A percentile compares a stretch with the other conserved stretches of the same genome.
These are phyloP conservation scores for Vanacampus margaritifer DNA, from an alignment of 2,113 vertebrate genomes.

Conservation along the genomic window DNA sequence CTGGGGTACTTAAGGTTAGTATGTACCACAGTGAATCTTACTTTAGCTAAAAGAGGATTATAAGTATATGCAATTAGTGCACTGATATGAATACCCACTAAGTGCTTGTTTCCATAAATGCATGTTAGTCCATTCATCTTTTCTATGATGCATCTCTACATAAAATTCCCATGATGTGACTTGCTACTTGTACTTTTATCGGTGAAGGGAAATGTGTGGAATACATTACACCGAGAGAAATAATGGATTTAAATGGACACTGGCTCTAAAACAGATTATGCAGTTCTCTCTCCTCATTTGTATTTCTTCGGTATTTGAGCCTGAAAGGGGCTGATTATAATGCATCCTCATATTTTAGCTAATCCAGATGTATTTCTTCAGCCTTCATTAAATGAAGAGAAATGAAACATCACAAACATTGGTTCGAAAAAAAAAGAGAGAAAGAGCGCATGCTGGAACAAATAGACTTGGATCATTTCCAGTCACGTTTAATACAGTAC, in stretches of 20 bases:
- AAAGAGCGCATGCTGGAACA: slow-evolving; percentile 37
- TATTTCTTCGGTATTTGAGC: slow-evolving; percentile 38
- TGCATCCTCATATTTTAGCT: slow-evolving; percentile 37
- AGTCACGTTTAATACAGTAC: slow-evolving; percentile 46
- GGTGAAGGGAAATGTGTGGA: slow-evolving; percentile 29
- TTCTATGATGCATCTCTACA: slow-evolving; percentile 31
- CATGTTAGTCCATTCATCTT: slow-evolving; percentile 60
- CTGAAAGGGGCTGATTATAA: slow-evolving; percentile 40
- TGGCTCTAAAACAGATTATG: slow-evolving; percentile 37
- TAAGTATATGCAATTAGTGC: slow-evolving; percentile 39
- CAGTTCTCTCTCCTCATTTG: slow-evolving; percentile 29
- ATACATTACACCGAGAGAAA: slow-evolving; percentile 32
- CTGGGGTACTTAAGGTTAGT: slow-evolving; percentile 51
- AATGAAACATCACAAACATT: slow-evolving; percentile 51
- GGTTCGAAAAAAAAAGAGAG: slow-evolving; percentile 14
- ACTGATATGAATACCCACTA: slow-evolving; percentile 51
- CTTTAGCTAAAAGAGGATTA: slow-evolving; percentile 54
- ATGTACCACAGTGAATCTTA: slow-evolving; percentile 58
- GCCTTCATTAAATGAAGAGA: slow-evolving; percentile 51
- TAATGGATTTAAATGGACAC: slow-evolving; percentile 38
- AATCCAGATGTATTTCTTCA: slow-evolving; percentile 57
- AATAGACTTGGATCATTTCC: slow-evolving; percentile 56
- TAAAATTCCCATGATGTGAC: slow-evolving; percentile 30
- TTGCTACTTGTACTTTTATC: slow-evolving; percentile 39
- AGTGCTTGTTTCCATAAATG: slow-evolving; percentile 69